Conservation (phyloP, 2,113 vertebrate species). For the Neofelis nebulosa region DNA sequence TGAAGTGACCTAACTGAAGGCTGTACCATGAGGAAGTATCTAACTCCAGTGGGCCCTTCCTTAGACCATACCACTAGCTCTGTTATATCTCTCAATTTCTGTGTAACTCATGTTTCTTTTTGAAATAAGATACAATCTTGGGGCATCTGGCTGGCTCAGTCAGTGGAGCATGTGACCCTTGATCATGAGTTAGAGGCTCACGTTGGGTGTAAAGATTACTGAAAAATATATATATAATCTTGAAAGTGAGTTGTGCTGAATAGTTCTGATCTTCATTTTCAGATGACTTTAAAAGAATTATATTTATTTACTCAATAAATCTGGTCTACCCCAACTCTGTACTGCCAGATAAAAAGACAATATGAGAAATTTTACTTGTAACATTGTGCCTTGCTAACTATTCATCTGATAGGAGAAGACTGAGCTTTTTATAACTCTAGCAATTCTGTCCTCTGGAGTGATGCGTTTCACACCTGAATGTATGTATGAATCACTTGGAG, state of each 20-base stretch:
- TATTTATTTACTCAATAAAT: slow-evolving; percentile 18
- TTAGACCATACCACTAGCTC: neutral
- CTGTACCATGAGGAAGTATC: too few relatives aligned
- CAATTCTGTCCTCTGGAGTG: neutral
- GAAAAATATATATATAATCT: neutral
- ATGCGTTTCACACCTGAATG: neutral
- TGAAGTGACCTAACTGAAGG: neutral
- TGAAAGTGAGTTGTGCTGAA: neutral
- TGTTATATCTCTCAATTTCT: neutral
- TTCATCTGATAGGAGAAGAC: neutral
- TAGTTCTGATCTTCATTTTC: neutral
- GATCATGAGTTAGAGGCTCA: neutral
- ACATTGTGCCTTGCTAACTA: neutral
- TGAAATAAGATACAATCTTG: slow-evolving; percentile 14
- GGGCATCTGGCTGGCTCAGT: neutral
- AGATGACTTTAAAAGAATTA: neutral
- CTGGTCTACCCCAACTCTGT: neutral
- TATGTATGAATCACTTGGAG: neutral
- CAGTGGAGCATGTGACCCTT: neutral
- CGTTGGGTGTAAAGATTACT: neutral
- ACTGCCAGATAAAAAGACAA: neutral
- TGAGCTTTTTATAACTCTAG: neutral
- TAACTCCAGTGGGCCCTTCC: neutral
- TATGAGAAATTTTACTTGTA: neutral
- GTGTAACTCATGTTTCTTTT: neutral